Evolutionary conservation across 2,888 invertebrate genomes (phyloP), one percentile per base, ranked within the genome.

Genomic region (Rugalucina vietnamica): DNA sequence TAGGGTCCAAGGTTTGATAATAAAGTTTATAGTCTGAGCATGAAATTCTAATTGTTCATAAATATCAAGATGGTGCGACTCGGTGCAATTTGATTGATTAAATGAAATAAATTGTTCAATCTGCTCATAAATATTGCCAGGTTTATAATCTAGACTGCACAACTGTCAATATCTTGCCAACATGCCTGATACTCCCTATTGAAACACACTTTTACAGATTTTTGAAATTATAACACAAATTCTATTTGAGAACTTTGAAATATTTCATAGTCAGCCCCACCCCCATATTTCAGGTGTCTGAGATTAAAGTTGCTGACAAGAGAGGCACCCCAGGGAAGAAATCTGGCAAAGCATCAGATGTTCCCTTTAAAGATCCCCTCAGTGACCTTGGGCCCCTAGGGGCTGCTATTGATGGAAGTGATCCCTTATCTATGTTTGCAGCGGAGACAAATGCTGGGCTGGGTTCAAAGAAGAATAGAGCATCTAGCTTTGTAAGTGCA

Each of bases 401-500:
- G 83, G 84, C 92, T 34, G 96, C 96, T 43, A 94, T 97, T 3
- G 97, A 97, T 93, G 97, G 97, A 37, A 95, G 96, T 0, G 97
- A 97, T 95, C 97, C 97, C 0, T 95, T 97, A 36, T 97, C 97
- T 29, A 96, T 96, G 91, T 97, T 97, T 95, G 96, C 96, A 32
- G 91, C 93, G 1, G 93, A 94, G 70, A 95, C 96, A 92, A 95
- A 96, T 92, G 97, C 97, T 94, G 97, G 97, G 0, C 94, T 97
- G n/a, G 72, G 84, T 27, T 24, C 73, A 32, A 84, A 83, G 60
- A 83, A 72, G 21, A 34, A 84, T 2, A 89, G 91, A 60, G 82
- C 83, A 39, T 76, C 75, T 3, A 91, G 90, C 77, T 82, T 88
- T 70, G 85, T 54, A 54, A 54, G 54, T 54, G n/a, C n/a, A n/a